A percentile compares a stretch with the other conserved stretches of the same genome.
Conservation (phyloP, 2,888 invertebrate genomes). For the Hipparchia sbordonii region DNA sequence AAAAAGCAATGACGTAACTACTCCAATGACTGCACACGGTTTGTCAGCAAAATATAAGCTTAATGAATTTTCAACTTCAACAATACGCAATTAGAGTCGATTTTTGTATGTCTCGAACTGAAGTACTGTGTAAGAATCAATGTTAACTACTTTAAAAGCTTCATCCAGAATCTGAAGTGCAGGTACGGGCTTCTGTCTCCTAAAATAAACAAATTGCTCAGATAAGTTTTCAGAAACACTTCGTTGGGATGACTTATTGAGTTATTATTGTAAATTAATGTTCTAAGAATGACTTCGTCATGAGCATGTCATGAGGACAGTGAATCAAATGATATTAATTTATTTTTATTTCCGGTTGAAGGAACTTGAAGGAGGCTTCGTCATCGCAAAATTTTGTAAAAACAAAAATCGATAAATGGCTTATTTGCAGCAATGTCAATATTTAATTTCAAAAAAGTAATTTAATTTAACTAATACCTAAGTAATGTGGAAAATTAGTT, state of each 20-base stretch:
- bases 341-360: slow-evolving; percentile 8
- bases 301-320: slow-evolving; percentile 9
- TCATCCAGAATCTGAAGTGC: slow-evolving; percentile 72
- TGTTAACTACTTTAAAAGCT: slow-evolving; percentile 75
- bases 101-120: slow-evolving; percentile 48
- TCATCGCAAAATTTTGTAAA: not conserved
- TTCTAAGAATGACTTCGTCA: slow-evolving; percentile 17
- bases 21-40: slow-evolving; percentile 57
- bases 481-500: too few species aligned
- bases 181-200: slow-evolving; percentile 80
- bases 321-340: slow-evolving; percentile 16
- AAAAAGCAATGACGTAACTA: slow-evolving; percentile 43
- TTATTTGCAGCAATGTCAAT: too few species aligned
- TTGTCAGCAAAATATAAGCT: slow-evolving; percentile 58
- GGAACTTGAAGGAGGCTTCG: not conserved
- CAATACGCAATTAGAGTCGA: slow-evolving; percentile 44
- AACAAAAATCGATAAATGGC: too few species aligned
- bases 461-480: too few species aligned
- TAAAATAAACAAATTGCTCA: slow-evolving; percentile 79
- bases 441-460: too few species aligned
- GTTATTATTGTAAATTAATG: slow-evolving; percentile 15
- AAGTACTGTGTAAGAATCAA: slow-evolving; percentile 69
- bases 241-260: slow-evolving; percentile 23
- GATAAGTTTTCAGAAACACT: slow-evolving; percentile 57
- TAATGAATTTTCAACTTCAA: slow-evolving; percentile 39